Conservation (phyloP, 2,113 vertebrate genomes). For the Motacilla tschutschensis region DNA sequence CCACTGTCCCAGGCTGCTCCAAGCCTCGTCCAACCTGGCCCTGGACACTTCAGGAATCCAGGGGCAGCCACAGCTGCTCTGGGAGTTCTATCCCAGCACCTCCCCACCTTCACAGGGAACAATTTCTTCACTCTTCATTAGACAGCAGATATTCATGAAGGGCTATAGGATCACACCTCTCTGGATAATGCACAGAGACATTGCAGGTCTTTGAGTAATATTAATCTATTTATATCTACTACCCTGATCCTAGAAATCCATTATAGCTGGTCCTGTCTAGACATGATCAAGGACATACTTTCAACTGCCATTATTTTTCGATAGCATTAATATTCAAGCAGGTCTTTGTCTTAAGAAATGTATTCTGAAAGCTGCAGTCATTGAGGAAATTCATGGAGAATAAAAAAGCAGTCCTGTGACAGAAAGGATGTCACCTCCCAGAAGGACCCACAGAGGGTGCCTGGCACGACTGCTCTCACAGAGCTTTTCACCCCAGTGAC, state of each 20-base stretch:
- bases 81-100: not conserved
- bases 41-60: not conserved
- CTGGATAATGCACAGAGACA: not conserved
- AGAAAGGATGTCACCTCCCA: not conserved
- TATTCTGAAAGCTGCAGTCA: constrained; percentile 19
- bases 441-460: not conserved
- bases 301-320: constrained; percentile 14
- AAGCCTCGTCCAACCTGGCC: fast-evolving
- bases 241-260: constrained; percentile 29
- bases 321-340: constrained; percentile 44
- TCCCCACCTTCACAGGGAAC: not conserved
- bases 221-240: constrained; percentile 48
- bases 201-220: constrained; percentile 11
- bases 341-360: constrained; percentile 29
- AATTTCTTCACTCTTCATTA: not conserved
- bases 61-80: not conserved
- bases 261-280: constrained; percentile 47
- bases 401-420: not conserved
- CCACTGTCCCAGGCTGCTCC: not conserved
- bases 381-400: constrained; percentile 15
- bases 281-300: constrained; percentile 42
- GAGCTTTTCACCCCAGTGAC: not conserved
- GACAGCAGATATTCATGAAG: not conserved
- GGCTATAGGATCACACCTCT: not conserved
- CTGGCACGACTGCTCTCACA: not conserved